Base-by-base conservation (phyloP, 2,888 invertebrate genomes). In the Parnassius smintheus region DNA sequence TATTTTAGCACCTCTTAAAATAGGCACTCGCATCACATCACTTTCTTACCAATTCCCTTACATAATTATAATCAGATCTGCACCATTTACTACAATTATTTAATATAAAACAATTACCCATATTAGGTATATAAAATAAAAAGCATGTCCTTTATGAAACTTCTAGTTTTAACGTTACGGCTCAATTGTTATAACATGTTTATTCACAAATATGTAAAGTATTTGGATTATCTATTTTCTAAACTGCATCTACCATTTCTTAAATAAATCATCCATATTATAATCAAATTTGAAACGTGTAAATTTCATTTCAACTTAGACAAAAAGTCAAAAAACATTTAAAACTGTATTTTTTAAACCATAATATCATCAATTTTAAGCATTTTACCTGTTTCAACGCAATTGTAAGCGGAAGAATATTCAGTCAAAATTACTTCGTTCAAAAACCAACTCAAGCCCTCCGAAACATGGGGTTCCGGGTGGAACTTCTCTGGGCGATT, bases 1-100 rank as follows among this genome's bases (percentile, higher is more conserved):
- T 62, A 57, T 66, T 69, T 65, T 75, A 77, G 75, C 76, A 74
- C 77, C 75, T 70, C 65, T 68, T 65, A 56, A 73, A 70, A 54
- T 63, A 70, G 69, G 68, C 70, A 70, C 69, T 70, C 72, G 69
- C 74, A 68, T 68, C 65, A 65, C 74, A 72, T 59, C 74, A 72
- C 56, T 41, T 59, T 50, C 59, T 54, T 52, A 59, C 45, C 51
- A 56, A 56, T 61, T 56, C 49, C 35, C 35, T 35, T 35, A 49
- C 13, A 46, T 56, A 50, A 59, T 46, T 54, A 46, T 63, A 63
- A 42, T 51, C 63, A 56, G 63, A 56, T 59, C 59, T 63, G 52
- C 13, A 13, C 12, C 51, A 25, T 13, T 18, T 53, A 57, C 49
- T 54, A 44, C 12, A 53, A 42, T 62, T 53, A 48, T 35, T 51